Percentiles rank a stretch among this genome's conserved stretches.
These are phyloP conservation scores for Oxystoma pomonae DNA, from an alignment of 2,888 invertebrate genomes.

Conservation along the genomic window DNA sequence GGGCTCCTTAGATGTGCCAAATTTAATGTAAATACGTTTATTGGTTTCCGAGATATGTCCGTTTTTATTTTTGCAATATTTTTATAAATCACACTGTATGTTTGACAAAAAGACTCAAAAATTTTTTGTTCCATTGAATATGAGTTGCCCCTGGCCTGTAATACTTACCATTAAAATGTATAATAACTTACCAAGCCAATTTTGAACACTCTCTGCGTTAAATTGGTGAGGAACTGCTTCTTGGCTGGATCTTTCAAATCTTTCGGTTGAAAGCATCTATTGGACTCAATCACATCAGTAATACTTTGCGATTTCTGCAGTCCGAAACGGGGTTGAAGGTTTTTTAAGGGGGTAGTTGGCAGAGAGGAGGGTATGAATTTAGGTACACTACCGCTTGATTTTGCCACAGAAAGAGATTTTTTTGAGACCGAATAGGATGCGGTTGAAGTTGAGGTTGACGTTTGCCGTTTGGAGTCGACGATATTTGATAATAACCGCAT, in stretches of 20 bases:
- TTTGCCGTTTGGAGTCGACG: conserved; percentile 33
- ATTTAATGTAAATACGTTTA: too few species aligned
- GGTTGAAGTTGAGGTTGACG: conserved; percentile 11
- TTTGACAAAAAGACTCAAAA: too few species aligned
- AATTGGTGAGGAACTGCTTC: conserved; percentile 71
- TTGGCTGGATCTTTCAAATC: conserved; percentile 80
- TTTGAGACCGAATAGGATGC: conserved; percentile 28
- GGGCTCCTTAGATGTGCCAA: too few species aligned
- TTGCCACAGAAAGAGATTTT: conserved; percentile 31
- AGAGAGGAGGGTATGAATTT: conserved; percentile 30
- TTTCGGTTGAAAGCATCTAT: conserved; percentile 80
- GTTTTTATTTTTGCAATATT: too few species aligned
- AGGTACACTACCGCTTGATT: conserved; percentile 28
- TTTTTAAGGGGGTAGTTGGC: conserved; percentile 30
- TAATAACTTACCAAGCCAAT: conserved; percentile 69
- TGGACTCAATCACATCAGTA: conserved; percentile 60
- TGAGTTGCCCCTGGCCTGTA: too few species aligned
- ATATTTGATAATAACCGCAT: conserved; percentile 36
- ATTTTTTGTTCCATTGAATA: too few species aligned
- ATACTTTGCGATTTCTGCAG: conserved; percentile 41
- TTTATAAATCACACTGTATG: too few species aligned
- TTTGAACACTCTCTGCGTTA: conserved; percentile 80
- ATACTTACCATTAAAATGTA: too few species aligned
- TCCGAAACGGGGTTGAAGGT: conserved; percentile 28
- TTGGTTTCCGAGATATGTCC: too few species aligned